Evolutionary conservation across 2,888 invertebrate genomes (phyloP).

Genomic region (Melinopterus prodromus): DNA sequence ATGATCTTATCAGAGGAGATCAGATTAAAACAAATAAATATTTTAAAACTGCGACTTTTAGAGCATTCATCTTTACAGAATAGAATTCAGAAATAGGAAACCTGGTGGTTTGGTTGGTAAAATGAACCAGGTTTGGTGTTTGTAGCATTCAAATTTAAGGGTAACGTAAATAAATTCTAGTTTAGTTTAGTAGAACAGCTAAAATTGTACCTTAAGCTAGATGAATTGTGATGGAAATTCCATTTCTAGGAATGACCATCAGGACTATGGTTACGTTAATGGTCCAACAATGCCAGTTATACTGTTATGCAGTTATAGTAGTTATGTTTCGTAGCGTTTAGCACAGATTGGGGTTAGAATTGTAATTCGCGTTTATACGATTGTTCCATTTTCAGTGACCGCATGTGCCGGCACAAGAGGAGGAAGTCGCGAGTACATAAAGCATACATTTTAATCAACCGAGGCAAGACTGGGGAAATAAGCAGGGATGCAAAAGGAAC

Average conservation of each 20-base stretch:
- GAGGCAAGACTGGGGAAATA: not conserved
- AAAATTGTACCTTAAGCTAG: not conserved
- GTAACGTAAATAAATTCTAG: too few relatives aligned
- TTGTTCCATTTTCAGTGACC: not conserved
- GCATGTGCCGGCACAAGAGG: not conserved
- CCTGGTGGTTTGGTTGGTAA: not conserved
- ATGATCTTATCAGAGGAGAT: too few relatives aligned
- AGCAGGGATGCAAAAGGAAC: not conserved
- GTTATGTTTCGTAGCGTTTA: not conserved
- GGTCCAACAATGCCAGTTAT: not conserved
- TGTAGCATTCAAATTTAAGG: too few relatives aligned
- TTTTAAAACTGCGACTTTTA: too few relatives aligned
- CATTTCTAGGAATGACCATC: not conserved
- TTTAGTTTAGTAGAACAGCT: too few relatives aligned
- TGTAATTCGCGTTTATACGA: not conserved
- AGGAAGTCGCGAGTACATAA: not conserved
- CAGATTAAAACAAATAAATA: too few relatives aligned
- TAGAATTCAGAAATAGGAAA: not conserved
- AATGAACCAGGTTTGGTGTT: too few relatives aligned
- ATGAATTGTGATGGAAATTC: not conserved
- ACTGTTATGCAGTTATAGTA: not conserved
- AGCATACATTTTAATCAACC: not conserved
- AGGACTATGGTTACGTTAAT: not conserved
- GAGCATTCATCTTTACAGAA: too few relatives aligned
- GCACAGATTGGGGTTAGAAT: not conserved